These are phyloP conservation scores for Pherbina coryleti DNA, from an alignment of 2,888 invertebrate genomes.

Conservation along the genomic window DNA sequence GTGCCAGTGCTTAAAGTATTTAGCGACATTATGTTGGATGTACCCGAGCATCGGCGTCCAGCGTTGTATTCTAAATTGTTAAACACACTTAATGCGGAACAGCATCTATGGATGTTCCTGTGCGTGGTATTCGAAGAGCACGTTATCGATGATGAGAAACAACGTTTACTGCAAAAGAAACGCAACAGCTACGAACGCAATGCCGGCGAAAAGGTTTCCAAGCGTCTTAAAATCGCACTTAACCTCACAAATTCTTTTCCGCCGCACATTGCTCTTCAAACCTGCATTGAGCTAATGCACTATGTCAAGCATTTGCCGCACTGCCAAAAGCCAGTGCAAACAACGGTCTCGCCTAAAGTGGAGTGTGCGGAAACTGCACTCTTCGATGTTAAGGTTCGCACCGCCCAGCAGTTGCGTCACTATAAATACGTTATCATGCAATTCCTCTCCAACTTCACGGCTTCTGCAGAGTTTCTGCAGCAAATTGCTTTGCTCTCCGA, in stretches of 20 bases:
- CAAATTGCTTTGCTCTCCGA: constrained; percentile 73
- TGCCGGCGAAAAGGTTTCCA: constrained; percentile 69
- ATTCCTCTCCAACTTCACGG: constrained; percentile 79
- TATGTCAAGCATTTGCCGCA: constrained; percentile 78
- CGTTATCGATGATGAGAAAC: constrained; percentile 73
- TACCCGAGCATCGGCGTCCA: constrained; percentile 91
- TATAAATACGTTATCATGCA: constrained; percentile 85
- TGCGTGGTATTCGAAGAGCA: constrained; percentile 80
- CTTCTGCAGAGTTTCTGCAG: constrained; percentile 78
- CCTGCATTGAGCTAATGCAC: constrained; percentile 76
- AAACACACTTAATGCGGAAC: constrained; percentile 76
- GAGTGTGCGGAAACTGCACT: constrained; percentile 70
- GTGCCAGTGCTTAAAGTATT: constrained; percentile 87
- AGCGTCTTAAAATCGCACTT: constrained; percentile 77
- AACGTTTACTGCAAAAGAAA: constrained; percentile 56
- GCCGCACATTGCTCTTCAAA: constrained; percentile 74
- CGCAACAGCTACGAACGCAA: background rate
- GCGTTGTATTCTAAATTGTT: constrained; percentile 85
- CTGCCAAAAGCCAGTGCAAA: constrained; percentile 69
- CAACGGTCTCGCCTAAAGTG: constrained; percentile 64
- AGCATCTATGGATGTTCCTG: constrained; percentile 80
- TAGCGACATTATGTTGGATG: constrained; percentile 89
- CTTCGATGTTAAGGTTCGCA: constrained; percentile 76
- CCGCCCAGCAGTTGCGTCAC: constrained; percentile 83
- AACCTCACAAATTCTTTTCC: constrained; percentile 78